phyloP scores from a whole-genome alignment of 2,113 vertebrate species.

The Odontophorus gujanensis region DNA sequence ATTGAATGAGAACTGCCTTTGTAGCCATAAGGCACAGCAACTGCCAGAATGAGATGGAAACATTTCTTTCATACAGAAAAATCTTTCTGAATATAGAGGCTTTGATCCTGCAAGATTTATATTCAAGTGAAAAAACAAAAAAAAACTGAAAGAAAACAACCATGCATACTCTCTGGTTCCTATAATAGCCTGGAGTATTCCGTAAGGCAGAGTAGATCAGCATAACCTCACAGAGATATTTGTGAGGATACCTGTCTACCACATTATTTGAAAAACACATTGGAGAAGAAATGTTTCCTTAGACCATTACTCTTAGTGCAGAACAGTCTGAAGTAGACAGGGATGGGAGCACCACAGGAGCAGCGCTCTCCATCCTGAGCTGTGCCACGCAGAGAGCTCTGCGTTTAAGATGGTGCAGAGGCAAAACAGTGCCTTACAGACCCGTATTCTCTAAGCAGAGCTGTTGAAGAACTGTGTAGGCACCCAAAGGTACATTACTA shows the following conservation, averaged over 20 bases:
- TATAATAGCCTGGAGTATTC: not conserved
- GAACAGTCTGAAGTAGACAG: not conserved
- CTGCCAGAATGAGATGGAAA: slow-evolving; percentile 36
- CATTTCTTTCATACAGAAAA: not conserved
- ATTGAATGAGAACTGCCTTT: slow-evolving; percentile 1
- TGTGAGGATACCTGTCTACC: not conserved
- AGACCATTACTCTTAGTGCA: not conserved
- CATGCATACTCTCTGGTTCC: not conserved
- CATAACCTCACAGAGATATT: not conserved
- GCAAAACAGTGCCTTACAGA: not conserved
- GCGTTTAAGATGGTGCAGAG: not conserved
- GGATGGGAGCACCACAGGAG: not conserved
- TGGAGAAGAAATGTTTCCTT: not conserved
- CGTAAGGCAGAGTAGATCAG: not conserved
- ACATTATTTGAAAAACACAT: not conserved
- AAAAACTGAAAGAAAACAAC: slow-evolving; percentile 11
- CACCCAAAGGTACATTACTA: not conserved
- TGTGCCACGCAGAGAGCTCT: not conserved
- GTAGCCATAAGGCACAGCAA: not conserved
- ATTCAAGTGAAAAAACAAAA: not conserved
- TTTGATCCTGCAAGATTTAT: slow-evolving; percentile 33
- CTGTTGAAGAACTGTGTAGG: not conserved
- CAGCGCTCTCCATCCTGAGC: not conserved
- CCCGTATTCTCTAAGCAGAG: not conserved
- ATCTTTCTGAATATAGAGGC: not conserved